Base-by-base conservation (phyloP, 53 echinoderm and acorn worm species). In the Patiria pectinifera region DNA sequence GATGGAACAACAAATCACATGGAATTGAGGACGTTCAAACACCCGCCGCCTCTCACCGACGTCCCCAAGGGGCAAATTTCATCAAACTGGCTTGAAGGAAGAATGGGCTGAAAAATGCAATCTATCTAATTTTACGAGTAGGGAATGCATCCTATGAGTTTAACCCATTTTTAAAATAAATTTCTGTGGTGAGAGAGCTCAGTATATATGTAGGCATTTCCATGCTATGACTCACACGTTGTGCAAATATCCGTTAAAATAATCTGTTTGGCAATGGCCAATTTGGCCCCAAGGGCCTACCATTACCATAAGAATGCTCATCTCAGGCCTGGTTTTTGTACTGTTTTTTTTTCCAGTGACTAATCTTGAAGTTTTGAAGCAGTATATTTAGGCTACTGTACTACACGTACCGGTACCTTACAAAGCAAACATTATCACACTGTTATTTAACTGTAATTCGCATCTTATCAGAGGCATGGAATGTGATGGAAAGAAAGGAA, bases 1-100 rank as follows among this genome's bases (percentile, higher is more conserved):
- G 80, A 79, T 79, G 80, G 15, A 45, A 79, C 45, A 47, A 79
- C 80, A 79, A 44, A 46, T 46, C 80, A 79, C 45, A 47, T 3
- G 3, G 80, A 79, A 45, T 0, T n/a, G 13, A 2, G 46, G 15
- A 45, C 46, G 48, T 46, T 79, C 47, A 79, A 79, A 46, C 13
- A 47, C 48, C 80, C 2, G 19, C 74, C 74, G 74, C 10, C 74
- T n/a, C 74, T 10, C 74, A 24, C 24, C 53, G 53, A 53, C 53
- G 53, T 53, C 74, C 74, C 74, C 15, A 18, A 2, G 11, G 74
- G 74, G 74, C 70, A 70, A 19, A 60, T 12, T 8, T 35, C 60
- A 60, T 21, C 70, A 15, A 21, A 19, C 70, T 18, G 16, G 70
- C 70, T 2, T 21, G 21, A 70, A 70, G 16, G 4, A 70, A 4